phyloP scores from a whole-genome alignment of 2,113 vertebrate species.

The Phalacrocorax brasilianus region DNA sequence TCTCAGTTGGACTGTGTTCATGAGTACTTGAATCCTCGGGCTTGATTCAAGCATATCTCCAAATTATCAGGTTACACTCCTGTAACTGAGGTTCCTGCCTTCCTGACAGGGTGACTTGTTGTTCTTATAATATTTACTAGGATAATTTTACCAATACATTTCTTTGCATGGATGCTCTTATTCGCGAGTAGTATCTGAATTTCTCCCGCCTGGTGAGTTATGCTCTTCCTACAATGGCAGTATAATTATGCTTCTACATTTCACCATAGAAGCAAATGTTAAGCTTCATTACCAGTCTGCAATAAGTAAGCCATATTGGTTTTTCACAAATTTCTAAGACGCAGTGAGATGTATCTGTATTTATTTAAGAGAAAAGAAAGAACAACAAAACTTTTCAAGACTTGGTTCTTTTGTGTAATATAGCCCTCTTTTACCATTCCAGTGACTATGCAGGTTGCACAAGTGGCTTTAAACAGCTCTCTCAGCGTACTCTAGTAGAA shows the following conservation, averaged over 20 bases:
- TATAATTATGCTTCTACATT: not conserved
- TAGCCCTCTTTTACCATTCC: not conserved
- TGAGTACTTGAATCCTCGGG: not conserved
- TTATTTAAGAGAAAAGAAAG: conserved; percentile 14
- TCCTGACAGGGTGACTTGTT: not conserved
- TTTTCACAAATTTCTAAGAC: conserved; percentile 23
- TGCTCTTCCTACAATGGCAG: not conserved
- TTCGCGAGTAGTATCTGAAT: conserved; percentile 5
- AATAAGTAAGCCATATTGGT: not conserved
- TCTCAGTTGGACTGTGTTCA: not conserved
- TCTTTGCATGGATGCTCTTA: not conserved
- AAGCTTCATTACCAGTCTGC: not conserved
- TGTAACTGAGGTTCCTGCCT: not conserved
- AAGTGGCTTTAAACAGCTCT: not conserved
- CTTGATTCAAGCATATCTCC: not conserved
- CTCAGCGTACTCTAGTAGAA: not conserved
- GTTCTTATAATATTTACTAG: conserved; percentile 2
- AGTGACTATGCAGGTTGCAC: not conserved
- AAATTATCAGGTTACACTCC: not conserved
- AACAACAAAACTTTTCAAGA: not conserved
- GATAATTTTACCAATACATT: not conserved
- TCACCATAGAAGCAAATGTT: not conserved
- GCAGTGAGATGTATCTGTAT: not conserved
- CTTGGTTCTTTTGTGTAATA: not conserved
- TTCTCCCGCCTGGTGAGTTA: not conserved